Evolutionary conservation across 2,797 vertebrate genomes (phyloP), one percentile per base, ranked within the genome.

Genomic region (Scleropages formosus): DNA sequence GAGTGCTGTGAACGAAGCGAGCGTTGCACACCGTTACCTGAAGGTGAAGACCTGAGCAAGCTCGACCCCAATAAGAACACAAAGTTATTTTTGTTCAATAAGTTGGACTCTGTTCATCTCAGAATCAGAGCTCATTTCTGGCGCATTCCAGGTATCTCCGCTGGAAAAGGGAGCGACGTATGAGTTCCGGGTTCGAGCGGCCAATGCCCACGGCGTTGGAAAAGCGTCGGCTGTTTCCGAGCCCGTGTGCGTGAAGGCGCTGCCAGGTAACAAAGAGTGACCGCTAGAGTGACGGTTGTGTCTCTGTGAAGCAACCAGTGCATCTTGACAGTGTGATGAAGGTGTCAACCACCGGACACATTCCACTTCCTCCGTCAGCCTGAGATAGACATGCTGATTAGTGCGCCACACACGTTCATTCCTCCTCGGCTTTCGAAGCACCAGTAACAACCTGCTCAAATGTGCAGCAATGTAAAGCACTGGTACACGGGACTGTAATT

Each of bases 121-220:
- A 53, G n/a, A n/a, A n/a, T 61, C 59, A 61, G 22, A 61, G 22
- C 59, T 26, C 22, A 61, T n/a, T n/a, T n/a, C 61, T 61, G 59
- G 61, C 61, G 22, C 6, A 26, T 13, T 24, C 66, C 85, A 98
- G 97, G 94, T 97, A 75, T 87, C 82, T 0, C 87, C 90, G 79
- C 89, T 98, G 85, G 89, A 90, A 69, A 89, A 94, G 77, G 96
- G 95, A 11, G 89, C 90, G 61, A 91, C 84, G 4, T 99, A 99
- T 16, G 89, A 97, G 75, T 98, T 98, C 89, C 92, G 89, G 82
- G 94, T 98, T 60, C 90, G 92, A 58, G 94, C 95, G 0, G 91
- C 94, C 70, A 99, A 96, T 8, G 86, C 85, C 2, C 88, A 80
- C 0, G 97, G 96, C 0, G 74, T 90, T 0, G 97, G 97, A 44